Percentiles rank a stretch among this genome's conserved stretches.
Evolutionary conservation across 2,113 vertebrate species (phyloP).

Genomic region (Centropus unirufus): DNA sequence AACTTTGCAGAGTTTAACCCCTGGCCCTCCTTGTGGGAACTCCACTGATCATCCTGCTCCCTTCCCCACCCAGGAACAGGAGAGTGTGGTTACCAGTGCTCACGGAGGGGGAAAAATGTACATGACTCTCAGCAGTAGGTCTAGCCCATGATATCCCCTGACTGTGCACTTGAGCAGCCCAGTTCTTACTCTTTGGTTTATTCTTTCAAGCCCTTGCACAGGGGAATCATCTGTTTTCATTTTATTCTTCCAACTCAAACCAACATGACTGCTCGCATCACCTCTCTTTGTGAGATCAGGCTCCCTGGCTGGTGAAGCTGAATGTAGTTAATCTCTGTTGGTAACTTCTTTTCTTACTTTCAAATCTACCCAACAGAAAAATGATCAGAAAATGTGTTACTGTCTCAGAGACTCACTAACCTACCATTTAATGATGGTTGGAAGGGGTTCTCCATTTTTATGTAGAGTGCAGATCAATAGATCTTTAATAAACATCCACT

Average conservation of each 20-base stretch:
- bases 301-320: neutral
- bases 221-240: neutral
- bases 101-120: neutral
- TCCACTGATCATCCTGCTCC: accelerated
- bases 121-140: neutral
- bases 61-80: accelerated
- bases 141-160: neutral
- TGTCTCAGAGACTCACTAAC: neutral
- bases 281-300: neutral
- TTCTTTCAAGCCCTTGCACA: neutral
- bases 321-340: neutral
- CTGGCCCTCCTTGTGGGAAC: neutral
- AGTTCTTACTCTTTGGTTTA: neutral
- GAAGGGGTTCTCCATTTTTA: conserved; percentile 41
- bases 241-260: neutral
- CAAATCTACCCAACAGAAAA: neutral
- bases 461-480: neutral
- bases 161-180: neutral
- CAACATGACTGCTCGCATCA: neutral
- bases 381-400: neutral
- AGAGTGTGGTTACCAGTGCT: neutral
- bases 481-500: conserved; percentile 55
- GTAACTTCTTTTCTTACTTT: neutral
- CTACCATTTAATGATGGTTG: neutral
- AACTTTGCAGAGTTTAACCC: neutral